Conservation (phyloP, 92 coral and sea anemone species). For the Pocillopora meandrina region DNA sequence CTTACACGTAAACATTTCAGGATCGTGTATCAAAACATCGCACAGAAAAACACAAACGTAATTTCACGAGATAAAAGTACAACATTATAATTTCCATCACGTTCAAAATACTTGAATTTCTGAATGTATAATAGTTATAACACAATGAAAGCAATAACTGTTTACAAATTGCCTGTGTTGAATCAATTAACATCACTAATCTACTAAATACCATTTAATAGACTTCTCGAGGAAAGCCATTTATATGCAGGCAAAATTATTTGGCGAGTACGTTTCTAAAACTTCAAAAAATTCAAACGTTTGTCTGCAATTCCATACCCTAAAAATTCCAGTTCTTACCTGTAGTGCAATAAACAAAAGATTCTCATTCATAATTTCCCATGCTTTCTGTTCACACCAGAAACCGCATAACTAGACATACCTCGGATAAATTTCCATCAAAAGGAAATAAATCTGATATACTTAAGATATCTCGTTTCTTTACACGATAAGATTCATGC, state of each 20-base stretch:
- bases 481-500: neutral
- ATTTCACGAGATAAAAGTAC: neutral
- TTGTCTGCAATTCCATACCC: neutral
- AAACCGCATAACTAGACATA: neutral
- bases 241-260: neutral
- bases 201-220: neutral
- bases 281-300: neutral
- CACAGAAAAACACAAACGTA: neutral
- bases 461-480: neutral
- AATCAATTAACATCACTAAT: conserved; percentile 11
- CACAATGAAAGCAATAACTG: neutral
- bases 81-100: neutral
- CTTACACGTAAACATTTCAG: neutral
- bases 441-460: neutral
- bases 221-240: neutral
- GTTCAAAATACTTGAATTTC: neutral
- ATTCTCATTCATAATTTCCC: conserved; percentile 2
- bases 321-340: conserved; percentile 4
- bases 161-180: neutral
- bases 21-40: conserved; percentile 27
- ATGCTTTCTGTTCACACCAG: neutral
- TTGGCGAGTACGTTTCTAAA: neutral
- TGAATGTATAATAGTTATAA: neutral
- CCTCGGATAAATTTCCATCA: neutral
- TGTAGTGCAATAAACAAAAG: conserved; percentile 1